Base-by-base conservation (phyloP, 2,797 vertebrate species). In the Cuniculus paca region DNA sequence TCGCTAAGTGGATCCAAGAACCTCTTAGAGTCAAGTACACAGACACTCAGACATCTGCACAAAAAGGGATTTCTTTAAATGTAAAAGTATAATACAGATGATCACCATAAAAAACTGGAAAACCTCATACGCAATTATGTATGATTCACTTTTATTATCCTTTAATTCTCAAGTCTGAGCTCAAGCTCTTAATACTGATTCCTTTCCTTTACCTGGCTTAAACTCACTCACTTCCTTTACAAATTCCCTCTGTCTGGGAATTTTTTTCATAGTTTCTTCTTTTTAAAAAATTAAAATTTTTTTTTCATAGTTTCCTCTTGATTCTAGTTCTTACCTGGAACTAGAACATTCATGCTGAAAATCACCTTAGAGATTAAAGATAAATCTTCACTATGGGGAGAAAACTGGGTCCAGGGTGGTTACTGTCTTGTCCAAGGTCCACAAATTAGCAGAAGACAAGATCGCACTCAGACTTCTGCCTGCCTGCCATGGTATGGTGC, bases 1-100 rank as follows among this genome's bases (percentile, higher is more conserved):
- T 86, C 88, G 63, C 13, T 54, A 72, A 91, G 63, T 0, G 60
- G 79, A 70, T 74, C 58, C 88, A 90, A 88, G 24, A 96, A 79
- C 31, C 54, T 93, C 74, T 94, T 60, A 70, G 65, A 91, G 72
- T 20, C 75, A 93, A 94, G 68, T 68, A 88, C 2, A 87, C 1
- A 89, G 56, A 95, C 48, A 83, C 39, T n/a, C 80, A 58, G 60
- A 85, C 14, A 36, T 28, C 63, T 28, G 80, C 7, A 95, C 42
- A 77, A 6, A 28, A 42, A n/a, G 14, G 24, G 75, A 77, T 58
- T 28, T 94, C 75, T 86, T 93, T 28, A 93, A 61, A 54, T 8
- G 6, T 13, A 72, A 13, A 93, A 91, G 54, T 56, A 20, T 79
- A 56, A 95, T 24, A 78, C n/a, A 86, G 65, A 52, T 1, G 52